Evolutionary conservation across 1,140 invertebrate genomes (phyloP).

Genomic region (Platyscapa corneri): DNA sequence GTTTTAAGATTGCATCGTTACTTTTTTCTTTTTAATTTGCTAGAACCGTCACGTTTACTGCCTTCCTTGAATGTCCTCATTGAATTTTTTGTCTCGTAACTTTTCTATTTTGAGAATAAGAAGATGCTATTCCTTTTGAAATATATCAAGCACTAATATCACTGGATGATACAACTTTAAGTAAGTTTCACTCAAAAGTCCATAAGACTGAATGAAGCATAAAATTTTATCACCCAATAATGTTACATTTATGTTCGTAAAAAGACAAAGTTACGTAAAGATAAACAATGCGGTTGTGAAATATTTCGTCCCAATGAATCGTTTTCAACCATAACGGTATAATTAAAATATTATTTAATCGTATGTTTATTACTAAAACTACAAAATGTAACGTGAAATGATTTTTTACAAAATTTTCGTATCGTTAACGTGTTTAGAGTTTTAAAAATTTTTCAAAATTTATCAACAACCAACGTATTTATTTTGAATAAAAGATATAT

Average conservation of each 20-base stretch:
- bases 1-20: not conserved
- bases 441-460: not conserved
- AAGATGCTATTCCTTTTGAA: not conserved
- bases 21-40: not conserved
- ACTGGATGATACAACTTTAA: not conserved
- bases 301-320: not conserved
- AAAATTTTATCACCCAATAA: slow-evolving; percentile 3
- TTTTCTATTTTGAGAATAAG: not conserved
- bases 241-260: not conserved
- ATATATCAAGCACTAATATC: not conserved
- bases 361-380: not conserved
- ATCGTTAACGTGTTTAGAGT: not conserved
- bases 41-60: not conserved
- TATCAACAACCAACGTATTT: too few species aligned
- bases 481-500: not conserved
- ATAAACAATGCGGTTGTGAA: not conserved
- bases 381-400: too few species aligned
- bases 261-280: not conserved
- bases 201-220: not conserved
- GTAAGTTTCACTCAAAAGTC: not conserved
- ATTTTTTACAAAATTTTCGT: not conserved
- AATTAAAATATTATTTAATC: not conserved
- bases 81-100: not conserved
- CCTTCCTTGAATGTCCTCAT: not conserved
- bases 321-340: not conserved